These are phyloP conservation scores for Ctena decussata DNA, from an alignment of 2,888 invertebrate species.

Conservation along the genomic window DNA sequence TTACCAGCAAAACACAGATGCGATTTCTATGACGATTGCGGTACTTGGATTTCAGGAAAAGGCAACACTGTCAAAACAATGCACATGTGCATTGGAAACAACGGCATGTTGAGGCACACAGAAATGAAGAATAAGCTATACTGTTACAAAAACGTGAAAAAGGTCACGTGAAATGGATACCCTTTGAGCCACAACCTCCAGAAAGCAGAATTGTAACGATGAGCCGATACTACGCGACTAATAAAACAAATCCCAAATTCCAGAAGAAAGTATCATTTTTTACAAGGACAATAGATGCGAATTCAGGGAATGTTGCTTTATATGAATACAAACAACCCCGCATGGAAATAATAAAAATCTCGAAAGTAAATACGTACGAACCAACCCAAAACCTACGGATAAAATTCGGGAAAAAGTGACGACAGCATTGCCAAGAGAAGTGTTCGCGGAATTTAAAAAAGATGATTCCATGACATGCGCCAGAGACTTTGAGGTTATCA, in stretches of 20 bases:
- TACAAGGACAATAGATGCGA: not conserved
- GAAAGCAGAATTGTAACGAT: not conserved
- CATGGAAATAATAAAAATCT: conserved; percentile 17
- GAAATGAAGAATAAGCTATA: not conserved
- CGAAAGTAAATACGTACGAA: not conserved
- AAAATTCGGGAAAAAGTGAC: not conserved
- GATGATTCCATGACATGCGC: conserved; percentile 19
- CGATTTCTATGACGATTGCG: too few relatives aligned
- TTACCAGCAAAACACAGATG: too few relatives aligned
- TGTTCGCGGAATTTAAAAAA: conserved; percentile 12
- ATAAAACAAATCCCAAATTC: not conserved
- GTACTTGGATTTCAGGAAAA: too few relatives aligned
- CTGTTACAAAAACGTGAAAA: not conserved
- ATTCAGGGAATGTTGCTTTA: not conserved
- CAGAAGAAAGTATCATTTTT: not conserved
- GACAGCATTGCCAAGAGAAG: conserved; percentile 7
- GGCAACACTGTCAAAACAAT: too few relatives aligned
- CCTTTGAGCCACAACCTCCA: not conserved
- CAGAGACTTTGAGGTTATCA: conserved; percentile 20
- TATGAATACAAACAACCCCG: not conserved
- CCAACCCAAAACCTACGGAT: not conserved
- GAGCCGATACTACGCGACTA: not conserved
- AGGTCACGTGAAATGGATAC: not conserved
- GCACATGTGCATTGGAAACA: too few relatives aligned
- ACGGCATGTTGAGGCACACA: too few relatives aligned